Base-by-base conservation (phyloP, 2,797 vertebrate species). In the Antrozous pallidus region DNA sequence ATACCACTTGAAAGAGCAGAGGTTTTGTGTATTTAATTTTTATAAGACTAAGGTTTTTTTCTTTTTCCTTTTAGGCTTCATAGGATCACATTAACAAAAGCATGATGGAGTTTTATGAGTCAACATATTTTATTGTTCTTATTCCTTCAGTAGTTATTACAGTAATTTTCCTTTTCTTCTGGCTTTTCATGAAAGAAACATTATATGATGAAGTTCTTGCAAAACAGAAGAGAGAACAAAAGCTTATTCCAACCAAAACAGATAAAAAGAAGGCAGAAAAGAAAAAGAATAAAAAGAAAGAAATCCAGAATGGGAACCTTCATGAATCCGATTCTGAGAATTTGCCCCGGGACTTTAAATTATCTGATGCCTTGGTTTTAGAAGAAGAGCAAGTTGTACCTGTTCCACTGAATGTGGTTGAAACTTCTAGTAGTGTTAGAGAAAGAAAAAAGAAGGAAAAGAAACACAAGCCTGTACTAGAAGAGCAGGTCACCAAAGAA, bases 181-280 rank as follows among this genome's bases (percentile, higher is more conserved):
- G 99, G 99, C 99, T 99, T 97, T 99, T 99, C 98, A 99, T 99
- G 99, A 99, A 99, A 97, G 99, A 99, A 98, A 99, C 99, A 14
- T 99, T 99, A 3, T 99, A 99, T 0, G 99, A 99, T 33, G 99
- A 99, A 97, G 99, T 99, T 96, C 98, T 99, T 47, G 99, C 99
- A 11, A 98, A 99, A 88, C 99, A 99, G 97, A 99, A 99, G 96
- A 98, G 99, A 36, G 99, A 99, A 97, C 98, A 99, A 45, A 99
- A 99, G 96, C 98, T 99, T 67, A 98, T 98, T 0, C 97, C 98
- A 77, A 98, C 98, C 93, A 99, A 99, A 74, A 98, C 99, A 11
- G 98, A 98, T 54, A 99, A 99, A 95, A 99, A 99, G 98, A 99
- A 99, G 98, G 98, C 97, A 0, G 99, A 99, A 92, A 99, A 99